Base-by-base conservation (phyloP, 2,113 vertebrate genomes). In the Strix uralensis region DNA sequence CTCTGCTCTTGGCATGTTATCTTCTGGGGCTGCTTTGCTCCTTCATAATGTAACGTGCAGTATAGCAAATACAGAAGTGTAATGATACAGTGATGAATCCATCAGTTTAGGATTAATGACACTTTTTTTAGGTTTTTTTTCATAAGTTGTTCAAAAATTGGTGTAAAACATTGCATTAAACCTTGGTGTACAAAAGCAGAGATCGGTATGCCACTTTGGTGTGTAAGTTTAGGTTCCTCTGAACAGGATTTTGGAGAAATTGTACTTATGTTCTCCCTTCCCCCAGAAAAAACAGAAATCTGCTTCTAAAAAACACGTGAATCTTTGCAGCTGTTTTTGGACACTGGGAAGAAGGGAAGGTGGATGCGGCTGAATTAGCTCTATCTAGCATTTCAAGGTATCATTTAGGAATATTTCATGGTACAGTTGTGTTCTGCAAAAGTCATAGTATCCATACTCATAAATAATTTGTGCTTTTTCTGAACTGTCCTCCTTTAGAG, bases 381-480 rank as follows among this genome's bases (percentile, higher is more conserved):
- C n/a, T 57, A 3, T 27, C 30, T 81, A 29, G 55, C 20, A 7
- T 70, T 74, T 74, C 65, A 55, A 6, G 13, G 38, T 63, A 19
- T 67, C 13, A 2, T 55, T 85, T 21, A 63, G 66, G 92, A 79
- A 6, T 72, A 47, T 90, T 87, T 85, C 38, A 12, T 57, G 2
- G 2, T 55, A n/a, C 38, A 13, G 0, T 59, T 74, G 65, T 63
- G 47, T 85, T 57, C 57, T 97, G 58, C 79, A 69, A 5, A 57
- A 93, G 85, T 88, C 49, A 36, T 20, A 49, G 79, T 83, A 93
- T 91, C 91, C 38, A 36, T 26, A 13, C 59, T 94, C 65, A 89
- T 91, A 61, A 94, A 90, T 88, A 81, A 84, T 96, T 84, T 16
- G 77, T 81, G 55, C 13, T 47, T 86, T 73, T 70, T 70, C 27